Conservation (phyloP, 2,797 vertebrate genomes). For the Xenentodon cancila region DNA sequence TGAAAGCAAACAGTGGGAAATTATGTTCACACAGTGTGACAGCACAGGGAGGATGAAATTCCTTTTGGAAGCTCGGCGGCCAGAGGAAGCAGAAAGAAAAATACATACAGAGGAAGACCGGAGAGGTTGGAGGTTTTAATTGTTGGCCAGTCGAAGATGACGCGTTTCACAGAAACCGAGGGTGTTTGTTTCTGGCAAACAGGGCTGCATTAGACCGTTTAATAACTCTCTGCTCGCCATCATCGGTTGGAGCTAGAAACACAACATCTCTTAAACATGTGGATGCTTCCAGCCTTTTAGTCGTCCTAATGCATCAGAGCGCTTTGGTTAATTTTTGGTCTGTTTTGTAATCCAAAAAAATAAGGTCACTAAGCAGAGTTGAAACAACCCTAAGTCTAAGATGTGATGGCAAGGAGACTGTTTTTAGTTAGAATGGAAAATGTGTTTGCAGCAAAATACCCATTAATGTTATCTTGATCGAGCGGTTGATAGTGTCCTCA, state of each 20-base stretch:
- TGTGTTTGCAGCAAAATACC: no score
- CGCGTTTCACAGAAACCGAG: slow-evolving; percentile 59
- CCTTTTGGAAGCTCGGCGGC: slow-evolving; percentile 47
- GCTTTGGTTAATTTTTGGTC: not conserved
- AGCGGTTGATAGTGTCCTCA: no score
- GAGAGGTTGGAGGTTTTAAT: slow-evolving; percentile 74
- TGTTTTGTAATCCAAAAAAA: no score
- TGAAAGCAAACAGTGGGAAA: slow-evolving; percentile 50
- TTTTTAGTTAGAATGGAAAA: no score
- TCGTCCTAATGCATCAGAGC: slow-evolving; percentile 10
- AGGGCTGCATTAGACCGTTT: slow-evolving; percentile 74
- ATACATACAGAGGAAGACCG: slow-evolving; percentile 1
- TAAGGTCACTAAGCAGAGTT: no score
- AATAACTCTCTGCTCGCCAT: slow-evolving; percentile 60
- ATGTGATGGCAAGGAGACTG: no score
- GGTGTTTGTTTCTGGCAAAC: slow-evolving; percentile 74
- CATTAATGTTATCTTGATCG: no score
- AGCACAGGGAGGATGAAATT: slow-evolving; percentile 64
- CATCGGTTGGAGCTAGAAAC: slow-evolving; percentile 35
- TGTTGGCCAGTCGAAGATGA: slow-evolving; percentile 64
- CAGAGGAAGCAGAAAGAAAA: slow-evolving; percentile 1
- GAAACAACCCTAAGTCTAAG: no score
- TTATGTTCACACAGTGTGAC: slow-evolving; percentile 49
- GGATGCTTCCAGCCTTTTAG: slow-evolving; percentile 39
- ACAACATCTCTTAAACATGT: slow-evolving; percentile 36